phyloP scores from a whole-genome alignment of 2,113 vertebrate species.

The Proteles cristata region DNA sequence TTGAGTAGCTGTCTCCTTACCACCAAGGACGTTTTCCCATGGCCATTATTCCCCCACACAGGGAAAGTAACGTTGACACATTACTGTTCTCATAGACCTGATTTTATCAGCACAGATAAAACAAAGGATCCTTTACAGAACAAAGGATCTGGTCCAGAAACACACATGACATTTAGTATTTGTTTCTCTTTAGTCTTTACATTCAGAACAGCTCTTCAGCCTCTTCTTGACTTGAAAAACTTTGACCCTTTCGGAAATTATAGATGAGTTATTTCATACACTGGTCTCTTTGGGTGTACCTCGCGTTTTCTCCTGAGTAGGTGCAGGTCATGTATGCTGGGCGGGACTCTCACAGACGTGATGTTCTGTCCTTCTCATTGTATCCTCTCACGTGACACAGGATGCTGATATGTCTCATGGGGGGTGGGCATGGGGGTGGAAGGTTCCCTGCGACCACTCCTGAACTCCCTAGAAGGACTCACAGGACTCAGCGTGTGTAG shows the following conservation, averaged over 20 bases:
- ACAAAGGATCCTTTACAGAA: background rate
- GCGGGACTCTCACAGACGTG: background rate
- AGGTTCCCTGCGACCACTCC: background rate
- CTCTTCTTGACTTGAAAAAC: background rate
- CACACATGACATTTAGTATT: background rate
- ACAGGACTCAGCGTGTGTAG: background rate
- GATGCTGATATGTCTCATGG: background rate
- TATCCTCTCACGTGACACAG: background rate
- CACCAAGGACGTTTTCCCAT: background rate
- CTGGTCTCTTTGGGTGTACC: background rate
- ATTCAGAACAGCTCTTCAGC: background rate
- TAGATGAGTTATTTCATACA: background rate
- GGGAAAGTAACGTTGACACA: background rate
- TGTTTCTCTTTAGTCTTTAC: background rate
- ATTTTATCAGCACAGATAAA: background rate
- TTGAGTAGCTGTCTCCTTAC: background rate
- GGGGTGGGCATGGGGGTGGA: background rate
- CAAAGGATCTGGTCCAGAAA: background rate
- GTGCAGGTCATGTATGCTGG: background rate
- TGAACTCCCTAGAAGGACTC: background rate
- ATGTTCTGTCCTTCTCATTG: background rate
- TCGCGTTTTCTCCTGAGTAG: background rate
- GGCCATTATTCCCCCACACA: background rate
- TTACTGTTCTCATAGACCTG: background rate
- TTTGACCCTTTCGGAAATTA: background rate